Evolutionary conservation across 2,888 invertebrate genomes (phyloP).

Genomic region (Dryocosmus kuriphilus): DNA sequence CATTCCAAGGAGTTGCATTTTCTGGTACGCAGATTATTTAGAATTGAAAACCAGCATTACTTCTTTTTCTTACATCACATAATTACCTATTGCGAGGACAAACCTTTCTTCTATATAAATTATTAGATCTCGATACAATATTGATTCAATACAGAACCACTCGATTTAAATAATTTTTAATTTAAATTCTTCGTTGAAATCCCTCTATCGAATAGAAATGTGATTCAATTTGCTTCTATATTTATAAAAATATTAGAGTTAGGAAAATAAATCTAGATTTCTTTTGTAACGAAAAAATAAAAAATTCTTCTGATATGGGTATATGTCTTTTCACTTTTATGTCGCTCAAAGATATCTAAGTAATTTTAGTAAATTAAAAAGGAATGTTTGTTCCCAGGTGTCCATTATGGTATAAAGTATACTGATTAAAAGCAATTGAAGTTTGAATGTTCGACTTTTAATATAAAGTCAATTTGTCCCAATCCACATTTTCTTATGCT

Average conservation of each 20-base stretch:
- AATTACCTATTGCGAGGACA: not conserved
- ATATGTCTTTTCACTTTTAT: too few relatives aligned
- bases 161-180: not conserved
- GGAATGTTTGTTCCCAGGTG: too few relatives aligned
- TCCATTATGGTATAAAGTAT: too few relatives aligned
- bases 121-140: not conserved
- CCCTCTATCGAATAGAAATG: not conserved
- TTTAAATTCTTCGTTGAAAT: not conserved
- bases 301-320: too few relatives aligned
- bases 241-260: not conserved
- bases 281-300: too few relatives aligned
- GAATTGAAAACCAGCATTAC: not conserved
- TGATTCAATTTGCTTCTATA: not conserved
- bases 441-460: too few relatives aligned
- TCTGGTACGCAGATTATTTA: not conserved
- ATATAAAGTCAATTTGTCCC: too few relatives aligned
- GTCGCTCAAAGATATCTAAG: too few relatives aligned
- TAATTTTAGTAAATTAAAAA: too few relatives aligned
- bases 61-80: not conserved
- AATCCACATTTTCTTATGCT: too few relatives aligned
- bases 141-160: not conserved
- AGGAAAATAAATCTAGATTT: too few relatives aligned
- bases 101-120: constrained; percentile 3
- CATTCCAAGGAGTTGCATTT: not conserved
- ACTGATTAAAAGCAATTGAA: too few relatives aligned